Conservation (phyloP, 2,113 vertebrate genomes). For the Athene cunicularia region DNA sequence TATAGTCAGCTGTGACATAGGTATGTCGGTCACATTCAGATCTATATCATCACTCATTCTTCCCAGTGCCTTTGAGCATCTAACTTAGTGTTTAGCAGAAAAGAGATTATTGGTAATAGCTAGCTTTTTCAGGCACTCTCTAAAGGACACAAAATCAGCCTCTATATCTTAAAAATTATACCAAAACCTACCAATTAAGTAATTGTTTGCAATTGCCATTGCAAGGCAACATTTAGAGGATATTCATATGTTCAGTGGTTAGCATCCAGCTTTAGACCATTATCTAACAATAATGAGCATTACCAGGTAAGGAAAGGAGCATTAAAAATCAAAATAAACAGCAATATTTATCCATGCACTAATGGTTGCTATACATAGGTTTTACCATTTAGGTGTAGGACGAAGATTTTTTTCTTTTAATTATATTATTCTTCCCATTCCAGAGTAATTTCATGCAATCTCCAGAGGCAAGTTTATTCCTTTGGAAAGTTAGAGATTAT, state of each 20-base stretch:
- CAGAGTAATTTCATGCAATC: not conserved
- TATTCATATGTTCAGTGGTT: not conserved
- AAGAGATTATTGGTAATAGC: not conserved
- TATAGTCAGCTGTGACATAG: fast-evolving
- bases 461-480: not conserved
- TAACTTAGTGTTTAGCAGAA: not conserved
- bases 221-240: not conserved
- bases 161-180: not conserved
- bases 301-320: not conserved
- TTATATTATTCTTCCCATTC: not conserved
- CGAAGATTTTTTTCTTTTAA: not conserved
- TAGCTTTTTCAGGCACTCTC: not conserved
- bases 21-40: not conserved
- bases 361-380: not conserved
- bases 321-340: not conserved
- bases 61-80: not conserved
- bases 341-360: not conserved
- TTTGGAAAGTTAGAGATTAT: not conserved
- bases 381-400: not conserved
- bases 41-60: not conserved
- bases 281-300: not conserved
- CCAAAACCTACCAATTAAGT: not conserved
- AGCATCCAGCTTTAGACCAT: not conserved
- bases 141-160: not conserved
- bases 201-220: not conserved